A percentile compares a stretch with the other conserved stretches of the same genome.
phyloP scores from a whole-genome alignment of 1,140 invertebrate species.

The Euwallacea fornicatus region DNA sequence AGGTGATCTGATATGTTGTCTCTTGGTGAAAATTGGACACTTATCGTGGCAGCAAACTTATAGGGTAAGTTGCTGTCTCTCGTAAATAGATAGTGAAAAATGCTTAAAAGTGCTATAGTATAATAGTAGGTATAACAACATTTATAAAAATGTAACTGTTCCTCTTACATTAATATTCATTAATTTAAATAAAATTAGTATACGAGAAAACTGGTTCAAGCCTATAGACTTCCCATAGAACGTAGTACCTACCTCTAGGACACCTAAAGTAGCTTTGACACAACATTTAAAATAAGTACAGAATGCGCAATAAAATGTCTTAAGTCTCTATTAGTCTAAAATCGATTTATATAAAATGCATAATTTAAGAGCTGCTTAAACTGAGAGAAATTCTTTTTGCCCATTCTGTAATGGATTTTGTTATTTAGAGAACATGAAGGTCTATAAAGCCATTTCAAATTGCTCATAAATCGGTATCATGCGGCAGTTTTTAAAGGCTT shows the following conservation, averaged over 20 bases:
- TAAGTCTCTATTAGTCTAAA: constrained; percentile 8
- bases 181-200: constrained; percentile 27
- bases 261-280: constrained; percentile 37
- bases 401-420: constrained; percentile 17
- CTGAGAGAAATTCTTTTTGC: constrained; percentile 11
- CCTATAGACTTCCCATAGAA: constrained; percentile 4
- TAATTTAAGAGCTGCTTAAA: constrained; percentile 7
- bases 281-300: constrained; percentile 32
- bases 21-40: too few species aligned
- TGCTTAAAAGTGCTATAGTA: constrained; percentile 36
- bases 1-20: too few species aligned
- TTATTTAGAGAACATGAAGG: not conserved
- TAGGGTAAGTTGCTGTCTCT: not conserved
- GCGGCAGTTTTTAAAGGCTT: too few species aligned
- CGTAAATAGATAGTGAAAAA: constrained; percentile 16
- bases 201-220: constrained; percentile 15
- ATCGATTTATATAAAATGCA: constrained; percentile 18
- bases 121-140: constrained; percentile 31
- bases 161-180: constrained; percentile 11
- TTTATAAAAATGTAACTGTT: constrained; percentile 34
- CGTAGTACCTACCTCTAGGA: constrained; percentile 4
- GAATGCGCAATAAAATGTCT: constrained; percentile 14
- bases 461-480: too few species aligned
- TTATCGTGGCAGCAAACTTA: too few species aligned
- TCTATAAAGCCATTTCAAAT: too few species aligned